Percentiles rank a stretch among this genome's conserved stretches.
phyloP scores from a whole-genome alignment of 2,888 invertebrate species.

The Eustalomyia histrio region DNA sequence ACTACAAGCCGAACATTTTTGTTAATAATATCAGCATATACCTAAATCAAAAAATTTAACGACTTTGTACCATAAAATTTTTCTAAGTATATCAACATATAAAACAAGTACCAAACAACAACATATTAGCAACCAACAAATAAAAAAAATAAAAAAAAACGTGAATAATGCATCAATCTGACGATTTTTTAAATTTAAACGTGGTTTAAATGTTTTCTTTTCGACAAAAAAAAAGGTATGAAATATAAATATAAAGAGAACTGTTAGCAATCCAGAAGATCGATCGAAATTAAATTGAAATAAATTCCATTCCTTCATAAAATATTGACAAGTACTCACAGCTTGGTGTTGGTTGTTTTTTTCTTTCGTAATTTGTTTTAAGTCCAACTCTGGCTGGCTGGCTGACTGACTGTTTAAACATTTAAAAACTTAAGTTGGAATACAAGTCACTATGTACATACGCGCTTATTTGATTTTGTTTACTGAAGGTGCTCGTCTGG shows the following conservation, averaged over 20 bases:
- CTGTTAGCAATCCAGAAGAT: conserved; percentile 70
- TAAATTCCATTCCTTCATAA: conserved; percentile 71
- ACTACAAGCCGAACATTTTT: too few species aligned
- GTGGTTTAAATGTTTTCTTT: conserved; percentile 43
- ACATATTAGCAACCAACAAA: conserved; percentile 28
- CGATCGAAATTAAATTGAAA: conserved; percentile 78
- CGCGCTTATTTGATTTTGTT: conserved; percentile 42
- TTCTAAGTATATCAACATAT: conserved; percentile 3
- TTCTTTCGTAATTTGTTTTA: background rate
- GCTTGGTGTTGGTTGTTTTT: conserved; percentile 65
- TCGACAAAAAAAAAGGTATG: conserved; percentile 35
- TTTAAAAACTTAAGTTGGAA: background rate
- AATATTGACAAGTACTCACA: conserved; percentile 77
- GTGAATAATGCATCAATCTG: conserved; percentile 77
- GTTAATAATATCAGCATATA: too few species aligned
- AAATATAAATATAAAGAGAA: conserved; percentile 28
- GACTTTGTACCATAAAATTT: background rate
- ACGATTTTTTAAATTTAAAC: conserved; percentile 66
- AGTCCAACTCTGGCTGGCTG: conserved; percentile 40
- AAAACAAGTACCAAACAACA: conserved; percentile 14
- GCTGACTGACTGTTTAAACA: conserved; percentile 47
- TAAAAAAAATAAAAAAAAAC: conserved; percentile 66
- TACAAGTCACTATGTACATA: background rate
- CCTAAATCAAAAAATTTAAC: too few species aligned
- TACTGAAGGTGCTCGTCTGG: conserved; percentile 55